Conservation (phyloP, 2,888 invertebrate genomes). For the Hololepta plana region DNA sequence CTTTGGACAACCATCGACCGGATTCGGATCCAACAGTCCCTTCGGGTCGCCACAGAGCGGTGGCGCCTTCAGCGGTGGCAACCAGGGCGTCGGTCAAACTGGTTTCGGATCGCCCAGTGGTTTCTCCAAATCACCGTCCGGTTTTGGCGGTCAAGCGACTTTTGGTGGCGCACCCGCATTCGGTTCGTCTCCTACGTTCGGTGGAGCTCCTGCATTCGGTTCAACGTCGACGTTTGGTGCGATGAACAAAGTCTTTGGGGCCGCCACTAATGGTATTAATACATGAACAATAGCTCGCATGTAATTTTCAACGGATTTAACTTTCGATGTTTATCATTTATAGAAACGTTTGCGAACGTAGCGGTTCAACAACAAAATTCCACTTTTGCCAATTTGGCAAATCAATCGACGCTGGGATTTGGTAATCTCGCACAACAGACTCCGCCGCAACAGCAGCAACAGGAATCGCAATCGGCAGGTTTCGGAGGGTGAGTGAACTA, state of each 20-base stretch:
- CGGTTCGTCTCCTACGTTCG: conserved; percentile 26
- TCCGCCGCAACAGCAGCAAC: conserved; percentile 20
- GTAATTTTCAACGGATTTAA: no score
- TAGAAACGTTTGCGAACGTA: no score
- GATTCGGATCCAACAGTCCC: conserved; percentile 4
- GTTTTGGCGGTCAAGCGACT: conserved; percentile 10
- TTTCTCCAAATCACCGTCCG: conserved; percentile 12
- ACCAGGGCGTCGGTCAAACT: conserved; percentile 17
- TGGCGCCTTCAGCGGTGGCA: conserved; percentile 15
- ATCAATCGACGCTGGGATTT: conserved; percentile 43
- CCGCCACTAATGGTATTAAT: no score
- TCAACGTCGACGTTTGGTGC: conserved; percentile 29
- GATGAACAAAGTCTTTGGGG: conserved; percentile 25
- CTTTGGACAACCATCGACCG: conserved; percentile 7
- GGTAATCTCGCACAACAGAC: conserved; percentile 41
- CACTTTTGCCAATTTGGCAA: conserved; percentile 43
- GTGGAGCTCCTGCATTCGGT: conserved; percentile 30
- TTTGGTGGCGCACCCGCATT: conserved; percentile 15
- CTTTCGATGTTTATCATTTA: no score
- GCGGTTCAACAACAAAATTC: conserved; percentile 31
- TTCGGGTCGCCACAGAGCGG: conserved; percentile 4
- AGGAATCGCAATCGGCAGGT: no score
- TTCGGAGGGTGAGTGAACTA: conserved; percentile 22
- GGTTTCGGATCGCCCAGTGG: conserved; percentile 17
- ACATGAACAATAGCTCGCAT: conserved; percentile 6